Base-by-base conservation (phyloP, 2,113 vertebrate genomes). In the Menura novaehollandiae region DNA sequence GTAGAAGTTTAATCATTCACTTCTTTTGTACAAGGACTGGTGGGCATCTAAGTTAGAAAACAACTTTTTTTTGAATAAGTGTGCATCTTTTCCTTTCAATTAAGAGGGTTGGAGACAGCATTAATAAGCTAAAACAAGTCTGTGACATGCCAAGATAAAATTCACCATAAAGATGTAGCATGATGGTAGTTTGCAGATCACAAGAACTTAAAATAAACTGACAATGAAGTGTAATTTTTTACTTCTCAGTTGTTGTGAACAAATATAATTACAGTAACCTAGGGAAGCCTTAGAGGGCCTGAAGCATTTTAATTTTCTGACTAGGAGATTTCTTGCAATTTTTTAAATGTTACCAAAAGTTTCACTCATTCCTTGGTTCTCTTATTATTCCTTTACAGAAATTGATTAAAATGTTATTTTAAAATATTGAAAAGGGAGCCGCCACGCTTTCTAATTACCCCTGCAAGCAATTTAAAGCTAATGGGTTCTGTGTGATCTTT, bases 401-500 rank as follows among this genome's bases (percentile, higher is more conserved):
- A 78, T 58, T 11, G 35, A 84, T 72, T 84, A 37, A 82, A 81
- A 18, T 75, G 3, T 23, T 89, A 58, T 35, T 89, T 95, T 73
- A 79, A 95, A 96, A 93, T 82, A 96, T n/a, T 82, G 53, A 49
- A 44, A 55, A 85, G 11, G 46, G 19, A 66, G 33, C 60, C 90
- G 88, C 58, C 33, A 39, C 32, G 53, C 27, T 93, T 73, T 91
- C 78, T 93, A 91, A 92, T 97, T 96, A 87, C 33, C 77, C 43
- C 41, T 88, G 77, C 79, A 95, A 95, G 83, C 78, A 85, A 91
- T 88, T 95, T 49, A 13, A 95, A 59, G 92, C 83, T 93, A 90
- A 93, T 47, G 58, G 15, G 17, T 62, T 91, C 49, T 78, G 12
- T 27, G 56, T 69, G 60, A 82, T 88, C 44, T 74, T 79, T 89